These are phyloP conservation scores for Ethmia dodecea DNA, from an alignment of 2,888 invertebrate genomes.

Conservation along the genomic window DNA sequence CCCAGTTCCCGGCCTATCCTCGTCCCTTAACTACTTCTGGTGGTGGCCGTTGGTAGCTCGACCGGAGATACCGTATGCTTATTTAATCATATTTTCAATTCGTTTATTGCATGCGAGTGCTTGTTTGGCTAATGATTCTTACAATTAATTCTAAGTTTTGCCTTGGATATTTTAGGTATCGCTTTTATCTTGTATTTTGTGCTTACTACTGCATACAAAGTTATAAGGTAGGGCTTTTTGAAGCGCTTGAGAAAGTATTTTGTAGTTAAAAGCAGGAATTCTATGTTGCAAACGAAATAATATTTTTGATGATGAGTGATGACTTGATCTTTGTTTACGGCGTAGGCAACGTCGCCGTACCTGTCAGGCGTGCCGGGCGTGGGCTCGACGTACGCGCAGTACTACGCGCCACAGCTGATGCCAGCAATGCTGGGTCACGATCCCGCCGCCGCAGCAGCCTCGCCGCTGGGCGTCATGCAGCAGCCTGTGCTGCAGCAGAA, in stretches of 20 bases:
- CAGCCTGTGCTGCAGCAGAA: conserved; percentile 94
- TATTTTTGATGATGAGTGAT: not conserved
- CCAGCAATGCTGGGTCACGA: conserved; percentile 93
- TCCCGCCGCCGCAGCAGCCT: conserved; percentile 85
- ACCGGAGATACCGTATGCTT: conserved; percentile 61
- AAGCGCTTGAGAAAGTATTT: conserved; percentile 9
- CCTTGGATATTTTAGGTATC: conserved; percentile 8
- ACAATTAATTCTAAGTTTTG: conserved; percentile 5
- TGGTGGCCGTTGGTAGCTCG: conserved; percentile 67
- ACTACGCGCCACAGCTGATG: conserved; percentile 93
- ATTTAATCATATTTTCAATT: conserved; percentile 48
- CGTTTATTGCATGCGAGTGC: conserved; percentile 54
- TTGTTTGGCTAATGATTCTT: conserved; percentile 48
- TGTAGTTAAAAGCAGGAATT: conserved; percentile 2
- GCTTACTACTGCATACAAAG: conserved; percentile 5
- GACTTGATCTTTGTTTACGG: conserved; percentile 12
- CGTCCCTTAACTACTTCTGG: conserved; percentile 40
- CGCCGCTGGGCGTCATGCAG: conserved; percentile 92
- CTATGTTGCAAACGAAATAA: conserved; percentile 1
- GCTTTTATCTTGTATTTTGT: conserved; percentile 8
- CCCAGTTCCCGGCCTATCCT: conserved; percentile 26
- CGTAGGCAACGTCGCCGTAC: conserved; percentile 93
- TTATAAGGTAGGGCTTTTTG: conserved; percentile 10
- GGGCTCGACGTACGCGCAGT: conserved; percentile 93
- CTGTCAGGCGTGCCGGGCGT: conserved; percentile 93